A percentile compares a stretch with the other conserved stretches of the same genome.
phyloP scores from a whole-genome alignment of 2,888 invertebrate species.

The Protonemura montana region DNA sequence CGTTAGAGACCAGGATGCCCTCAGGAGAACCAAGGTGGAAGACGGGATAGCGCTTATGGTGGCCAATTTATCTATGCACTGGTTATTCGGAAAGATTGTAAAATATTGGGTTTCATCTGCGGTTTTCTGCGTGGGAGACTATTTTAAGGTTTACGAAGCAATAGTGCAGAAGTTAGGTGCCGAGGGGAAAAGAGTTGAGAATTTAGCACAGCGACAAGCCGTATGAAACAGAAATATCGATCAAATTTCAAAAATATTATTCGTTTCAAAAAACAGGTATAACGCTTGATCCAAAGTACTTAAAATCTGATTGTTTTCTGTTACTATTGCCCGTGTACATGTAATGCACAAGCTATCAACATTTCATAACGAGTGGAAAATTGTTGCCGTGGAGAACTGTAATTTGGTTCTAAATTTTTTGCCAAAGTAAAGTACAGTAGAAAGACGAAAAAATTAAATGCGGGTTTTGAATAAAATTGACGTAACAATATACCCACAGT shows the following conservation, averaged over 20 bases:
- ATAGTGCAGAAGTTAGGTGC: constrained; percentile 33
- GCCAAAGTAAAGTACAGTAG: too few relatives aligned
- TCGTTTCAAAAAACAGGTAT: constrained; percentile 26
- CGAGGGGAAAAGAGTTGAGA: background rate
- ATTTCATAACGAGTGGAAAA: too few relatives aligned
- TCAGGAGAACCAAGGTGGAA: constrained; percentile 3
- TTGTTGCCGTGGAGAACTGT: too few relatives aligned
- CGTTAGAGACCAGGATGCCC: background rate
- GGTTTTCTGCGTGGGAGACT: constrained; percentile 32
- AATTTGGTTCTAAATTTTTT: too few relatives aligned
- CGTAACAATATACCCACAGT: background rate
- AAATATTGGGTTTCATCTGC: constrained; percentile 40
- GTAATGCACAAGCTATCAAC: too few relatives aligned
- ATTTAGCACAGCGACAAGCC: constrained; percentile 20
- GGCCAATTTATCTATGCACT: constrained; percentile 39
- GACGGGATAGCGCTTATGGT: constrained; percentile 22
- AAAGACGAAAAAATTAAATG: too few relatives aligned
- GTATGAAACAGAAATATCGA: constrained; percentile 34
- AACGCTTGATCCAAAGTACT: background rate
- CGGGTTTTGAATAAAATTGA: too few relatives aligned
- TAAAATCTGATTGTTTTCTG: too few relatives aligned
- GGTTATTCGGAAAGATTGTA: constrained; percentile 22
- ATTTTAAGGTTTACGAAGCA: constrained; percentile 15
- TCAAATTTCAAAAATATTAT: constrained; percentile 39
- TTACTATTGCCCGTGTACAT: too few relatives aligned